Evolutionary conservation across 2,888 invertebrate species (phyloP).

Genomic region (Parnassius orleans): DNA sequence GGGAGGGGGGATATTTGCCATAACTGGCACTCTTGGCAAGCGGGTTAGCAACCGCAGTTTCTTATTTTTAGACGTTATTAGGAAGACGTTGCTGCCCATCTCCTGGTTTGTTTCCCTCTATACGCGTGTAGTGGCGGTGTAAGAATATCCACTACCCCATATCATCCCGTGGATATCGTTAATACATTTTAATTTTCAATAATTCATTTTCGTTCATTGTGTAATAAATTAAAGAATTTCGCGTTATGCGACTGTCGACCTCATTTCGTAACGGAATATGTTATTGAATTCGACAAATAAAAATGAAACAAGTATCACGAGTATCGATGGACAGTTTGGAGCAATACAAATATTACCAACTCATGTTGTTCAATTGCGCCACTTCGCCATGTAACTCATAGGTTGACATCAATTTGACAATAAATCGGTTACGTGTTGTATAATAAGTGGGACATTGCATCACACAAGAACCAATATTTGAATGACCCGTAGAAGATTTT

Average conservation of each 20-base stretch:
- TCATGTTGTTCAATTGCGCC: constrained; percentile 20
- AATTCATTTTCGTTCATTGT: background rate
- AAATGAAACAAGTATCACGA: constrained; percentile 11
- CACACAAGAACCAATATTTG: constrained; percentile 20
- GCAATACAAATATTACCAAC: constrained; percentile 16
- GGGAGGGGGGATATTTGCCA: too few relatives aligned
- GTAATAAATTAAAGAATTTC: constrained; percentile 4
- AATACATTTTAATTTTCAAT: background rate
- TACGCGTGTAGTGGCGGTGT: too few relatives aligned
- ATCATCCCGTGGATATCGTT: too few relatives aligned
- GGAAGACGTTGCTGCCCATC: too few relatives aligned
- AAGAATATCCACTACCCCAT: too few relatives aligned
- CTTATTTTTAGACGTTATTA: too few relatives aligned
- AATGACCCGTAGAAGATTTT: constrained; percentile 9
- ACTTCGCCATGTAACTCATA: constrained; percentile 7
- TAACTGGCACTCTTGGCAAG: too few relatives aligned
- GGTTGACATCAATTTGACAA: constrained; percentile 11
- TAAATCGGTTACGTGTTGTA: background rate
- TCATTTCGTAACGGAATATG: constrained; percentile 3
- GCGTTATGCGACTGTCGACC: background rate
- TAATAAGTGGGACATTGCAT: constrained; percentile 4
- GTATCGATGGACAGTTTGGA: background rate
- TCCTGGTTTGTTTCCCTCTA: too few relatives aligned
- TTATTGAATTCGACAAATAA: constrained; percentile 11
- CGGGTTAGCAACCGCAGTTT: too few relatives aligned